Base-by-base conservation (phyloP, 2,113 vertebrate genomes). In the Channa maculata region DNA sequence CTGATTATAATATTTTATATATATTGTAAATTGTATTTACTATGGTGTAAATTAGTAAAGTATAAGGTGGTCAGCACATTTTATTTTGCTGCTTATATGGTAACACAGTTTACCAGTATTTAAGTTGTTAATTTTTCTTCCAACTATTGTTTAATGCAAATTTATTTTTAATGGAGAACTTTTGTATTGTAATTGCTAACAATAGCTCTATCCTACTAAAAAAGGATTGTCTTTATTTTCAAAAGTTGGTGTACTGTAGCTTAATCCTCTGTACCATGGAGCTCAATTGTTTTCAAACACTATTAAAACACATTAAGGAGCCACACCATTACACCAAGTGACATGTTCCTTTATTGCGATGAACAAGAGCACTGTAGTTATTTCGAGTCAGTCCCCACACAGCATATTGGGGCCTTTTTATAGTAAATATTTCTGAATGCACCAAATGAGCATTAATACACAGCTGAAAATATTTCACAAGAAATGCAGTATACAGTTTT, bases 371-470 rank as follows among this genome's bases (percentile, higher is more conserved):
- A 10, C 46, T 45, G 37, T 54, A 37, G 36, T 61, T 57, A 14
- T 65, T 34, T 15, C 48, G 41, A 65, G 39, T 53, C 46, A 57
- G 45, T 49, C 37, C 37, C 48, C 48, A 15, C 13, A 5, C 34
- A 13, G 5, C 33, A 7, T 48, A 49, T 12, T 7, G 4, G 15
- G 54, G 6, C 41, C 24, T 24, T n/a, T n/a, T n/a, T 50, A 49
- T 8, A 5, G 39, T 41, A 55, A 71, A 59, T 50, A 54, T 14
- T 44, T 13, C 5, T 0, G 14, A 7, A 24, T 24, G 4, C 43
- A 53, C n/a, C 33, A 51, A 45, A 59, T 59, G 11, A 46, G 53
- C 37, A 14, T 49, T 59, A 37, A 71, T 71, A 11, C 12, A 10
- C 24, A 12, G 9, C 44, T 14, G 14, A 41, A 71, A 41, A 38